Base-by-base conservation (phyloP, 2,888 invertebrate genomes). In the Cryptus viduatorius region DNA sequence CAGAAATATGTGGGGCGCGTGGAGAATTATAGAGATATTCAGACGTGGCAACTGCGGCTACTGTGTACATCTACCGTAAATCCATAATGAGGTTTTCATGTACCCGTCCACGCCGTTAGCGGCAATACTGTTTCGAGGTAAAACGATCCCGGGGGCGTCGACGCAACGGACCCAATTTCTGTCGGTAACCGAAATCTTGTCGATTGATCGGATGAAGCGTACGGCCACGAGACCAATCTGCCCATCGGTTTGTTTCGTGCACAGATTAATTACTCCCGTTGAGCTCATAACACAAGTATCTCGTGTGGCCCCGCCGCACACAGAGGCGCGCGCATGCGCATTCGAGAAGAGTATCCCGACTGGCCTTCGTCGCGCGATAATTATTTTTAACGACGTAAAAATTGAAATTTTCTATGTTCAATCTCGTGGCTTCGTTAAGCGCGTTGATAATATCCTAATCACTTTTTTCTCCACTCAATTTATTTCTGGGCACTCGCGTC, bases 111-210 rank as follows among this genome's bases (percentile, higher is more conserved):
- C 44, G 48, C 31, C 24, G 37, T n/a, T 46, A 53, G 72, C 53
- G 79, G 72, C 44, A 59, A 75, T 68, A 56, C 75, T 67, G 73
- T 31, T 61, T 65, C 80, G 50, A 46, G 24, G 67, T 56, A 68
- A 68, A 79, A 79, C 46, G 65, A 44, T 68, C 68, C 80, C 42
- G 67, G 65, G 68, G 59, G 31, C 19, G 48, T 75, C 68, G 59
- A 75, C 29, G 61, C 24, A 53, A 12, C 37, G 50, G n/a, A 12
- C 29, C 24, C 24, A 80, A 80, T 61, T 68, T 75, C 67, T 50
- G 19, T 61, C 68, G 68, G 68, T 24, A 75, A 75, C 48, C 59
- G 48, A 75, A 75, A 80, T 80, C 59, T 68, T 67, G 72, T 67
- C 77, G 59, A 82, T 77, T 77, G 77, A 78, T 72, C 67, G 56